These are phyloP conservation scores for Gobiocypris rarus DNA, from an alignment of 2,113 vertebrate genomes.

Conservation along the genomic window DNA sequence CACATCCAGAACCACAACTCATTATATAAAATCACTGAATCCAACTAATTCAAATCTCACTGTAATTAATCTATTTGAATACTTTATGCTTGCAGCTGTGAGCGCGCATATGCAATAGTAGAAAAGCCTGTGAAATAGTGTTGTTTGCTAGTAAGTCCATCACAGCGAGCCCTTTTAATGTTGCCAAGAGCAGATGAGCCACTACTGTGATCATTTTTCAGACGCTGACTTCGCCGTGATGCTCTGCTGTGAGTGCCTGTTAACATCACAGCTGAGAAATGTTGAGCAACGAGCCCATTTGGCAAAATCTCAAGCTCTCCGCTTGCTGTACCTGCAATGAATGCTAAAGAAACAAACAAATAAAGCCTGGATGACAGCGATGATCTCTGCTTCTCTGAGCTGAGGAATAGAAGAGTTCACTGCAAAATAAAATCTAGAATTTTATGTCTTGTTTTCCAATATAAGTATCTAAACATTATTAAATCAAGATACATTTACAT, in stretches of 20 bases:
- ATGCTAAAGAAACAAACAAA: slow-evolving; percentile 7
- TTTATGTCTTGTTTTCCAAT: no score
- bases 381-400: not conserved
- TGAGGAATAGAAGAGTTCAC: not conserved
- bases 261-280: slow-evolving; percentile 18
- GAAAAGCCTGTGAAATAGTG: not conserved
- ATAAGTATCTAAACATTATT: no score
- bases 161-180: not conserved
- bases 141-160: not conserved
- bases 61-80: not conserved
- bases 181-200: slow-evolving; percentile 28
- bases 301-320: slow-evolving; percentile 16
- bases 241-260: not conserved
- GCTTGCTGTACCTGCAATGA: slow-evolving; percentile 37
- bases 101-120: not conserved
- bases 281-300: slow-evolving; percentile 22
- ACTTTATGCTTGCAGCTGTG: not conserved
- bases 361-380: not conserved
- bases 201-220: slow-evolving; percentile 23
- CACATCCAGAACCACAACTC: not conserved
- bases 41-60: not conserved
- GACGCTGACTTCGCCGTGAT: not conserved
- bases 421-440: no score
- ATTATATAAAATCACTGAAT: not conserved
- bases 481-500: no score